Evolutionary conservation across 2,888 invertebrate species (phyloP).

Genomic region (Caenorhabditis zanzibari): DNA sequence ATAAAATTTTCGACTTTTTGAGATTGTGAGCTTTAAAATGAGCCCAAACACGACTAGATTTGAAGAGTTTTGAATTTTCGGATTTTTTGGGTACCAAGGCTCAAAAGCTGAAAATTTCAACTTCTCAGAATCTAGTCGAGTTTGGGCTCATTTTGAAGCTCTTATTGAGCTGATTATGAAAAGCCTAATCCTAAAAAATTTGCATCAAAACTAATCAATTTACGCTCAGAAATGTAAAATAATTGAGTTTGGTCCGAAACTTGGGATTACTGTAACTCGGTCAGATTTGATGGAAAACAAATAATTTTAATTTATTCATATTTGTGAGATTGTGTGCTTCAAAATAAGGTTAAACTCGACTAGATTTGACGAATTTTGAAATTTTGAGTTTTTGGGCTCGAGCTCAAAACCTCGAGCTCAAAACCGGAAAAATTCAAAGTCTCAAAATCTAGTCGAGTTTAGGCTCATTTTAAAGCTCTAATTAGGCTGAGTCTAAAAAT

Average conservation of each 20-base stretch:
- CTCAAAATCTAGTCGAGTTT: no score
- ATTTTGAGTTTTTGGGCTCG: no score
- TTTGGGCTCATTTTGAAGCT: conserved; percentile 4
- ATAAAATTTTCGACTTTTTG: neutral
- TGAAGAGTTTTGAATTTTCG: neutral
- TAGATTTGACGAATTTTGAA: neutral
- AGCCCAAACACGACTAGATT: neutral
- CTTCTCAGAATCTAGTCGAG: conserved; percentile 1
- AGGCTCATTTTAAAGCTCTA: no score
- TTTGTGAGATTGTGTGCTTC: neutral
- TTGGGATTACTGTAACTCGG: no score
- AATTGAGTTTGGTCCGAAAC: neutral
- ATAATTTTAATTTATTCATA: no score
- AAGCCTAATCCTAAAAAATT: neutral
- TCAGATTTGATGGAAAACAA: no score
- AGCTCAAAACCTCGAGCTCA: no score
- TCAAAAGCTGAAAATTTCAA: neutral
- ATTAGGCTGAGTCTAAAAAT: no score
- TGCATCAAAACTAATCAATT: no score
- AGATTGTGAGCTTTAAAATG: neutral
- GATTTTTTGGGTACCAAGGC: neutral
- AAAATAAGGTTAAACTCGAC: neutral
- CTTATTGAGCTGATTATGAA: neutral
- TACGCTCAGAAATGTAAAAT: no score
- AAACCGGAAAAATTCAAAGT: no score